Evolutionary conservation across 2,113 vertebrate species (phyloP).

Genomic region (Erythrolamprus reginae): DNA sequence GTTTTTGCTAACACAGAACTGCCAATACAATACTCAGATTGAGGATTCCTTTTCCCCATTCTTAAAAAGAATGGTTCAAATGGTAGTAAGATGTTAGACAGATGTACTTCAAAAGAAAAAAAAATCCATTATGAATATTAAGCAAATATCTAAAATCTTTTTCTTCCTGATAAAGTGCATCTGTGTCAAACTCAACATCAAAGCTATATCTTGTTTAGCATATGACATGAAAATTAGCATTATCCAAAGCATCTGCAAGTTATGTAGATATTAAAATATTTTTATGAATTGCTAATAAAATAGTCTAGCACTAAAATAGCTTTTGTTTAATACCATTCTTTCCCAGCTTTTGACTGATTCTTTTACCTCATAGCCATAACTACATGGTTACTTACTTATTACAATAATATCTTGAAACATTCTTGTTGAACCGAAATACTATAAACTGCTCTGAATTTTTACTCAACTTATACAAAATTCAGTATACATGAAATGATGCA

Average conservation of each 20-base stretch:
- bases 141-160: background rate
- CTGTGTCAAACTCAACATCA: background rate
- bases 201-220: conserved; percentile 26
- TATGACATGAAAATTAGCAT: background rate
- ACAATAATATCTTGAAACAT: conserved; percentile 57
- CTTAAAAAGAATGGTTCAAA: background rate
- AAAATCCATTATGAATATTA: background rate
- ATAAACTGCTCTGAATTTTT: conserved; percentile 53
- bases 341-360: no score
- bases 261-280: conserved; percentile 32
- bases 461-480: conserved; percentile 53
- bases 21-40: no score
- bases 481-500: conserved; percentile 34
- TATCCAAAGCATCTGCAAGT: conserved; percentile 24
- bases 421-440: conserved; percentile 45
- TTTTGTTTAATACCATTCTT: conserved; percentile 20
- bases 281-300: conserved; percentile 24
- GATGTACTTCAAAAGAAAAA: background rate
- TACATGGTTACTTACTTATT: background rate
- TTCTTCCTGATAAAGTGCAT: conserved; percentile 35
- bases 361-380: no score
- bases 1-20: no score
- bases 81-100: background rate
- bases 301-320: conserved; percentile 14
- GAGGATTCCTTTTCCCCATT: no score